A percentile compares a stretch with the other conserved stretches of the same genome.
Evolutionary conservation across 2,888 invertebrate genomes (phyloP).

Genomic region (Meganola albula): DNA sequence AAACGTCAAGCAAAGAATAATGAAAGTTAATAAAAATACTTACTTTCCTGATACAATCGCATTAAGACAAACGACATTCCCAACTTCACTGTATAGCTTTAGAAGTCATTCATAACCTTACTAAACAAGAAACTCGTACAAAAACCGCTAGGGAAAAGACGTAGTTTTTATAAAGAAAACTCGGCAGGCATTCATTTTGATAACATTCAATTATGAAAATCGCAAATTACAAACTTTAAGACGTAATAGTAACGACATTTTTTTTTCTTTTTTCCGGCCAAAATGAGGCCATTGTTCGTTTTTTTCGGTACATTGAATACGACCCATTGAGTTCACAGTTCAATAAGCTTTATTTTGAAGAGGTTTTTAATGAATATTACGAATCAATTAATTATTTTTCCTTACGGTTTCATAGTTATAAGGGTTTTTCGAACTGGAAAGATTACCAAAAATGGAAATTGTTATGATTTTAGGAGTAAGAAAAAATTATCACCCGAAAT

Average conservation of each 20-base stretch:
- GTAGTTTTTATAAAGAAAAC: conserved; percentile 39
- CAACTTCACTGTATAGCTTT: conserved; percentile 9
- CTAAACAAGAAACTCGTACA: conserved; percentile 38
- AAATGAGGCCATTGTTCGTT: conserved; percentile 34
- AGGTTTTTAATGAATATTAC: conserved; percentile 28
- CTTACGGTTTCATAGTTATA: too few species aligned
- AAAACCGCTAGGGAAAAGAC: too few species aligned
- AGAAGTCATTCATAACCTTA: conserved; percentile 26
- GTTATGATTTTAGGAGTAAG: too few species aligned
- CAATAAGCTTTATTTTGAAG: conserved; percentile 34
- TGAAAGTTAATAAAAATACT: conserved; percentile 25
- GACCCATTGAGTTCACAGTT: conserved; percentile 45
- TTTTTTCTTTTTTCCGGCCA: conserved; percentile 16
- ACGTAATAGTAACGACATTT: conserved; percentile 25
- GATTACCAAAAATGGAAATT: too few species aligned
- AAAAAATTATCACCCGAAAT: too few species aligned
- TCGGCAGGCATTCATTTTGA: conserved; percentile 44
- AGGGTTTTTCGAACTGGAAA: too few species aligned
- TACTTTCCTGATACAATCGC: conserved; percentile 16
- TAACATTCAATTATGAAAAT: conserved; percentile 56
- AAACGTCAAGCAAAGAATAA: conserved; percentile 22
- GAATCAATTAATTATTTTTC: too few species aligned
- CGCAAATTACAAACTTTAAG: conserved; percentile 40
- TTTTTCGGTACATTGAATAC: conserved; percentile 42
- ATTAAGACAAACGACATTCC: conserved; percentile 17